Conservation (phyloP, 2,888 invertebrate genomes). For the Hylaea fasciaria region DNA sequence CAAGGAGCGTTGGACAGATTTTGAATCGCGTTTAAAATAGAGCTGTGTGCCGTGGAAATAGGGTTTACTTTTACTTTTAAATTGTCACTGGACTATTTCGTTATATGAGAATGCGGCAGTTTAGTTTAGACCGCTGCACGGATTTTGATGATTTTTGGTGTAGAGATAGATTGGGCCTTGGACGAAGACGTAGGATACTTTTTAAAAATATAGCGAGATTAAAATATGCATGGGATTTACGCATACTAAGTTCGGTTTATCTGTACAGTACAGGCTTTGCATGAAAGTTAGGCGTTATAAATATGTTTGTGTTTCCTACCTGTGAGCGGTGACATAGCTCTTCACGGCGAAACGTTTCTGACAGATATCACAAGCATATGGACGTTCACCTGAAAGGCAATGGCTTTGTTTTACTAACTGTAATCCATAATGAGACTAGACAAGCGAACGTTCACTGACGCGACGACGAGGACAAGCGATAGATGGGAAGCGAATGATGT, state of each 20-base stretch:
- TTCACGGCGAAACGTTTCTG: constrained; percentile 92
- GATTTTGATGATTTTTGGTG: no score
- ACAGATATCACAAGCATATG: constrained; percentile 92
- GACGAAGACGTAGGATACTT: no score
- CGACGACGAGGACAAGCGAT: constrained; percentile 56
- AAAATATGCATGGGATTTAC: no score
- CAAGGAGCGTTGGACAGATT: no score
- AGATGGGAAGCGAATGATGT: constrained; percentile 66
- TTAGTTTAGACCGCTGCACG: no score
- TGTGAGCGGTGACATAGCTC: constrained; percentile 92
- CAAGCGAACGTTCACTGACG: constrained; percentile 14
- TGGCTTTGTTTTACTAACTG: constrained; percentile 16
- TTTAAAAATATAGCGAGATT: neutral
- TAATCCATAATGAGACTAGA: constrained; percentile 5
- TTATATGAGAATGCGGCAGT: no score
- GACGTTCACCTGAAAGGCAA: constrained; percentile 87
- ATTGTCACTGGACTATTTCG: no score
- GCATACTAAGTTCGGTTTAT: no score
- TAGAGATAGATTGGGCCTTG: no score
- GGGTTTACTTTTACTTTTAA: no score
- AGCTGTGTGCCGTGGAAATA: no score
- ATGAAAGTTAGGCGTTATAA: constrained; percentile 2
- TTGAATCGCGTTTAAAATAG: no score
- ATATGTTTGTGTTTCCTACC: constrained; percentile 59
- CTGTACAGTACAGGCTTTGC: neutral